Conservation (phyloP, 2,888 invertebrate genomes). For the Drosophila mimica region DNA sequence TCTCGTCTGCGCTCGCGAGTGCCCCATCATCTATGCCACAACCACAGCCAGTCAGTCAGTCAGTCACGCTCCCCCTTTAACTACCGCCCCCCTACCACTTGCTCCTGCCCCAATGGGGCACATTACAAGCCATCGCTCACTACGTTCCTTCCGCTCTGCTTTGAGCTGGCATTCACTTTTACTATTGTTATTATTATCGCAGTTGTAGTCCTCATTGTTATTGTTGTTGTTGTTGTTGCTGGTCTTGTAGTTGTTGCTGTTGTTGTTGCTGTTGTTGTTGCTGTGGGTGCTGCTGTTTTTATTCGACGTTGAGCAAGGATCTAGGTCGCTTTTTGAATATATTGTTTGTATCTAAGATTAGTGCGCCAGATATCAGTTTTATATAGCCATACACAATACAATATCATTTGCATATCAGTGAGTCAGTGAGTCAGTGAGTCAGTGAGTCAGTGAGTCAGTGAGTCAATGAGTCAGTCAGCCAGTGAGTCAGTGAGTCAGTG, state of each 20-base stretch:
- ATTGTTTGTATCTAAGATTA: conserved; percentile 78
- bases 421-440: conserved; percentile 26
- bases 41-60: conserved; percentile 34
- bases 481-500: conserved; percentile 28
- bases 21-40: conserved; percentile 42
- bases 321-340: conserved; percentile 79
- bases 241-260: conserved; percentile 68
- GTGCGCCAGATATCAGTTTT: conserved; percentile 77
- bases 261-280: conserved; percentile 66
- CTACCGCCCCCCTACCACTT: not conserved
- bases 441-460: conserved; percentile 30
- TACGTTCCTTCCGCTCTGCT: conserved; percentile 62
- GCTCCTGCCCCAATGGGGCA: conserved; percentile 18
- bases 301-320: conserved; percentile 68
- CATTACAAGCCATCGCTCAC: conserved; percentile 60
- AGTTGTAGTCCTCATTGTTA: conserved; percentile 64
- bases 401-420: conserved; percentile 73
- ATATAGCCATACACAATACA: conserved; percentile 69
- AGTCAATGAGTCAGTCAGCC: conserved; percentile 10
- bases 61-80: conserved; percentile 1
- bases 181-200: conserved; percentile 77
- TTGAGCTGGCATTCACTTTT: conserved; percentile 67
- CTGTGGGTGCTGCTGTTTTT: conserved; percentile 40
- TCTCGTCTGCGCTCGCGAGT: conserved; percentile 11
- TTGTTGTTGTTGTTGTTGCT: conserved; percentile 32